phyloP scores from a whole-genome alignment of 2,888 invertebrate genomes.

The Diogma glabrata region DNA sequence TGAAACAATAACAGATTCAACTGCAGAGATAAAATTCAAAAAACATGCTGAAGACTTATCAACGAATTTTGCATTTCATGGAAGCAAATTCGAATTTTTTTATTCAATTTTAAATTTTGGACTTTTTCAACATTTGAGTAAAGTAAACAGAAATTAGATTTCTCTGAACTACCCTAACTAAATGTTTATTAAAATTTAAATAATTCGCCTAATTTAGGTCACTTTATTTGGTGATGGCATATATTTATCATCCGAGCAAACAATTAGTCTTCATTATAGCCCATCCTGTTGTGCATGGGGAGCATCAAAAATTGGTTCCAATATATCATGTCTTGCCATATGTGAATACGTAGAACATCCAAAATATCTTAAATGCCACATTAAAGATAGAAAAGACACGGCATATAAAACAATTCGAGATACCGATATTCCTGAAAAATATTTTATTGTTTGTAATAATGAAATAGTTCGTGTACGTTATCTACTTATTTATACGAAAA shows the following conservation, averaged over 20 bases:
- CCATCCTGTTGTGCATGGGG: conserved; percentile 66
- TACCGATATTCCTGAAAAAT: conserved; percentile 47
- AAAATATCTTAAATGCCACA: conserved; percentile 45
- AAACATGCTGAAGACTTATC: conserved; percentile 42
- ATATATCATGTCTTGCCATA: conserved; percentile 63
- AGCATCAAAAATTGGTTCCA: conserved; percentile 60
- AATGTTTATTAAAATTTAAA: background rate
- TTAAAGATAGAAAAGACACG: conserved; percentile 24
- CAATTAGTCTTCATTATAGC: conserved; percentile 58
- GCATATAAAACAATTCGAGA: conserved; percentile 21
- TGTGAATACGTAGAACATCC: conserved; percentile 70
- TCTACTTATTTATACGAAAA: conserved; percentile 55
- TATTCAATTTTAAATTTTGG: conserved; percentile 70
- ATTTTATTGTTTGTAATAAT: conserved; percentile 65
- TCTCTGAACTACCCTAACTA: conserved; percentile 12
- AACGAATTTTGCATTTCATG: conserved; percentile 63
- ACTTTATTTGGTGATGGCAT: conserved; percentile 60
- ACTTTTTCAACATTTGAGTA: conserved; percentile 58
- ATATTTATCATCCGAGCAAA: conserved; percentile 62
- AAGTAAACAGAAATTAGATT: conserved; percentile 34
- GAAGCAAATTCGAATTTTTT: conserved; percentile 69
- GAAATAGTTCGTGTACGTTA: conserved; percentile 65
- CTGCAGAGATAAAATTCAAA: conserved; percentile 48
- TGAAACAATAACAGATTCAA: conserved; percentile 41
- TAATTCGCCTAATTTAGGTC: conserved; percentile 43